These are phyloP conservation scores for Rhogogaster chlorosoma DNA, from an alignment of 2,888 invertebrate genomes.

Conservation along the genomic window DNA sequence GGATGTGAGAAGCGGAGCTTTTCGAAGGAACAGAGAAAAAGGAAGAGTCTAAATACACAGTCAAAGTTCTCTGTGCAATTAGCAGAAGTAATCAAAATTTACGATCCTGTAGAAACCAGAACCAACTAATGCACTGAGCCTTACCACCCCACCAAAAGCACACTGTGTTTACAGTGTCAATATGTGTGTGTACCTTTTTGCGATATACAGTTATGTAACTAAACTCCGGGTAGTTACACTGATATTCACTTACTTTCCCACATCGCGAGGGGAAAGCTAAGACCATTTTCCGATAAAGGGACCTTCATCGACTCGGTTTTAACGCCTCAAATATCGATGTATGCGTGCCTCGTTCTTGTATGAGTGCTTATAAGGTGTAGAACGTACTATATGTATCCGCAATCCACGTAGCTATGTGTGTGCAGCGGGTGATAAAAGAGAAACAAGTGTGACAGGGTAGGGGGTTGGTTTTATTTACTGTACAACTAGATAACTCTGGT, in stretches of 20 bases:
- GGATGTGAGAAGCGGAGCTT: background rate
- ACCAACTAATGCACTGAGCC: background rate
- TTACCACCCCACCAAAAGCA: background rate
- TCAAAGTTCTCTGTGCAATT: no score
- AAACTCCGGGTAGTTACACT: background rate
- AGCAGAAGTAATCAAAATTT: no score
- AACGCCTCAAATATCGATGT: background rate
- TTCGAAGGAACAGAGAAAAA: background rate
- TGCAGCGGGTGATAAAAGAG: background rate
- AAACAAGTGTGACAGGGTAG: background rate
- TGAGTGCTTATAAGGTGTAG: no score
- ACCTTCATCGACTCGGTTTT: background rate
- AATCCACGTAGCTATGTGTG: background rate
- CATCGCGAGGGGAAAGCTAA: background rate
- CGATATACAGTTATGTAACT: background rate
- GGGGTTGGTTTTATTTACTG: constrained; percentile 40
- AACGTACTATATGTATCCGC: background rate
- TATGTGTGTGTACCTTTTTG: background rate
- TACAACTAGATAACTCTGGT: constrained; percentile 21
- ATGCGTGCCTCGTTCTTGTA: background rate
- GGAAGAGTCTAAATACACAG: background rate
- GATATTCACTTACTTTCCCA: constrained; percentile 22
- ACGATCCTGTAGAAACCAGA: no score
- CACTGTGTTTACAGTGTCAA: background rate
- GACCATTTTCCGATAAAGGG: constrained; percentile 29